Evolutionary conservation across 1,140 invertebrate species (phyloP).

Genomic region (Bombus terrestris): DNA sequence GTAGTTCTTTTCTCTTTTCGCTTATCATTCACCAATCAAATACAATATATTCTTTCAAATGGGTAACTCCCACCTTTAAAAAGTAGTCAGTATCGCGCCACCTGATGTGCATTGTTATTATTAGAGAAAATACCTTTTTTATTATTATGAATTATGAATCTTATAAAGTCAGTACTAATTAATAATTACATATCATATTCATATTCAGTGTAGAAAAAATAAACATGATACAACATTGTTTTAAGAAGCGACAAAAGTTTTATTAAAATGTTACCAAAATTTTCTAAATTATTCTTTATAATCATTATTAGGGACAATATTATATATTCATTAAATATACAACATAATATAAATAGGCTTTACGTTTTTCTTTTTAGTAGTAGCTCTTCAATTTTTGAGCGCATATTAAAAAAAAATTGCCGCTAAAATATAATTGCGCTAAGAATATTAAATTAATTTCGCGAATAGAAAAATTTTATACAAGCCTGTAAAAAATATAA

Average conservation of each 20-base stretch:
- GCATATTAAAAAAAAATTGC: not conserved
- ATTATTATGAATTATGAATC: not conserved
- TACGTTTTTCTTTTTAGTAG: not conserved
- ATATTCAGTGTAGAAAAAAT: not conserved
- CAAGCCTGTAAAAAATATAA: constrained; percentile 2
- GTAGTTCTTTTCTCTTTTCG: not conserved
- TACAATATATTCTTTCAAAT: not conserved
- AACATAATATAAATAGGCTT: not conserved
- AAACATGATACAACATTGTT: not conserved
- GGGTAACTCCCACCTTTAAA: constrained; percentile 4
- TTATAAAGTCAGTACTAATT: not conserved
- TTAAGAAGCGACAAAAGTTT: constrained; percentile 35
- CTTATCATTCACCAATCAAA: not conserved
- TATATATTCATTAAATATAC: not conserved
- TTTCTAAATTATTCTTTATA: constrained; percentile 7
- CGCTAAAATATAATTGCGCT: not conserved
- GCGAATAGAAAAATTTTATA: constrained; percentile 1
- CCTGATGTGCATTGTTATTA: not conserved
- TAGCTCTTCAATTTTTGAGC: not conserved
- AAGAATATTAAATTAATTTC: not conserved
- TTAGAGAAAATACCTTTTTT: not conserved
- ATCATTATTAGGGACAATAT: constrained; percentile 4
- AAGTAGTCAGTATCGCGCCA: not conserved
- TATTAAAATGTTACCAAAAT: constrained; percentile 40
- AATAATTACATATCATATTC: not conserved